A percentile compares a stretch with the other conserved stretches of the same genome.
Evolutionary conservation across 2,888 invertebrate genomes (phyloP).

Genomic region (Leptinotarsa juncta): DNA sequence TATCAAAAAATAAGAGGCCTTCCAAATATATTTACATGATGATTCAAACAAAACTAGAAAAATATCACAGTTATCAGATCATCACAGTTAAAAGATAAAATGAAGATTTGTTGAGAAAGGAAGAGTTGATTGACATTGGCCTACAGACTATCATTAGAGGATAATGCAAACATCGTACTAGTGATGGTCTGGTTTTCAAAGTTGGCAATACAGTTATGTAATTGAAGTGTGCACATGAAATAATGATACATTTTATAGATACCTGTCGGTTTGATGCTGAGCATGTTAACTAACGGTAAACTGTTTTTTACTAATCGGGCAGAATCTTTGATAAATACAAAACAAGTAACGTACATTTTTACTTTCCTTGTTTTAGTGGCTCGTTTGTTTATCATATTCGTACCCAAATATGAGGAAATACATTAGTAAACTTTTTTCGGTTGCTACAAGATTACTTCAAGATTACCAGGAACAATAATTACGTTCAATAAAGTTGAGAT

Average conservation of each 20-base stretch:
- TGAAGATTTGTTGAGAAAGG: no score
- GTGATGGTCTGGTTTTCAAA: constrained; percentile 27
- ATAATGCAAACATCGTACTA: constrained; percentile 3
- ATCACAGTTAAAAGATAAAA: neutral
- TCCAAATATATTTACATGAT: neutral
- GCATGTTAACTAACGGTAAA: constrained; percentile 31
- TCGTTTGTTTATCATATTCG: neutral
- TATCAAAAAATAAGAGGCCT: no score
- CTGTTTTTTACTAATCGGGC: constrained; percentile 20
- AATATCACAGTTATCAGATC: no score
- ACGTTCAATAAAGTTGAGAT: no score
- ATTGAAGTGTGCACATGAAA: constrained; percentile 36
- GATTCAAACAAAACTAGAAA: neutral
- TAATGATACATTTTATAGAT: constrained; percentile 43
- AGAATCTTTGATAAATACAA: neutral
- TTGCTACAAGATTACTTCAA: no score
- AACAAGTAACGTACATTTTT: constrained; percentile 12
- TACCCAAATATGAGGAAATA: neutral
- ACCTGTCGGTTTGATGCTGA: constrained; percentile 28
- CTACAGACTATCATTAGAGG: neutral
- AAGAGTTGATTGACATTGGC: neutral
- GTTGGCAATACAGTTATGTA: constrained; percentile 39
- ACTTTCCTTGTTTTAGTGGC: constrained; percentile 25
- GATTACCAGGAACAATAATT: no score
- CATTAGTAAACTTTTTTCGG: no score